phyloP scores from a whole-genome alignment of 1,140 invertebrate genomes.

The Acromyrmex charruanus region DNA sequence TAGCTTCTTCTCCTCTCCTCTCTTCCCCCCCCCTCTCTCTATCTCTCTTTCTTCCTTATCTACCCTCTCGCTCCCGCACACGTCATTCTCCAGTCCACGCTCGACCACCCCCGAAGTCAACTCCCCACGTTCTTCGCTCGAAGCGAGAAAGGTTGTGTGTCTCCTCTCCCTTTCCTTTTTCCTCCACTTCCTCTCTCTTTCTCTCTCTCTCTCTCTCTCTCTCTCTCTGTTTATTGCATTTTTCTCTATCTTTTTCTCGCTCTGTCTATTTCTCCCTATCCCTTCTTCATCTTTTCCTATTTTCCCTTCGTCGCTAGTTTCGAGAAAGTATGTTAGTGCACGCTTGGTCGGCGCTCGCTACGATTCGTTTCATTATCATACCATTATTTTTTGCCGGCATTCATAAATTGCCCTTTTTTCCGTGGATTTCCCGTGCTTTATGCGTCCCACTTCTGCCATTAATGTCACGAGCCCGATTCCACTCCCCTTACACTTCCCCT shows the following conservation, averaged over 20 bases:
- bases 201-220: slow-evolving; percentile 38
- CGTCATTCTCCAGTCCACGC: slow-evolving; percentile 77
- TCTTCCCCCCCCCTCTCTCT: slow-evolving; percentile 36
- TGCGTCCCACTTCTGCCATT: slow-evolving; percentile 83
- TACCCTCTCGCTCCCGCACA: slow-evolving; percentile 40
- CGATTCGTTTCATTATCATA: slow-evolving; percentile 84
- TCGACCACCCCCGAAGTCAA: slow-evolving; percentile 82
- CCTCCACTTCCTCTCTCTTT: slow-evolving; percentile 15
- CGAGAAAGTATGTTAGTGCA: slow-evolving; percentile 77
- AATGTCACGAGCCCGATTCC: slow-evolving; percentile 75
- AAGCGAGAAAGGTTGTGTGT: slow-evolving; percentile 53
- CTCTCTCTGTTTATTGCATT: slow-evolving; percentile 41
- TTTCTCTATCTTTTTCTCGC: slow-evolving; percentile 58
- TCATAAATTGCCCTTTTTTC: slow-evolving; percentile 83
- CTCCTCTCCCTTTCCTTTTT: slow-evolving; percentile 27
- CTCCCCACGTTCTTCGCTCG: slow-evolving; percentile 71
- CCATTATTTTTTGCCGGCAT: slow-evolving; percentile 80
- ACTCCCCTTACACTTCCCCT: slow-evolving; percentile 32
- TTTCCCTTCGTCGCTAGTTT: slow-evolving; percentile 75
- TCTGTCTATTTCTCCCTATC: slow-evolving; percentile 40
- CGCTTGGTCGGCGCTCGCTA: slow-evolving; percentile 55
- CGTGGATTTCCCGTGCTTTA: slow-evolving; percentile 81
- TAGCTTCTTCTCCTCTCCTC: slow-evolving; percentile 58
- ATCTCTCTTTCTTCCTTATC: slow-evolving; percentile 50
- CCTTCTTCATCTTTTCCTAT: slow-evolving; percentile 52